Base-by-base conservation (phyloP, 35 echinoderm and acorn worm genomes). In the Antedon bifida region DNA sequence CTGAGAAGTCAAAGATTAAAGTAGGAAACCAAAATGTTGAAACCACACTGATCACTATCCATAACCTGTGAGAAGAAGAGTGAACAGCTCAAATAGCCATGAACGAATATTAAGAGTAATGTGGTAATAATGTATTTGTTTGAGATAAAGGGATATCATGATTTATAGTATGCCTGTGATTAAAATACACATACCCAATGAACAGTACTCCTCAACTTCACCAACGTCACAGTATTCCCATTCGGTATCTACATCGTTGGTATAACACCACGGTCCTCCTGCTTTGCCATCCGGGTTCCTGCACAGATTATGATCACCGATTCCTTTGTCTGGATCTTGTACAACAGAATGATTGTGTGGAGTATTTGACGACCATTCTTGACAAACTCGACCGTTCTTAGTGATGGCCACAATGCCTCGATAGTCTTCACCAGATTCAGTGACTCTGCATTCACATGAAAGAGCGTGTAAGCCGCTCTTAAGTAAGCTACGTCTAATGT, bases 181-280 rank as follows among this genome's bases (percentile, higher is more conserved):
- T n/a, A n/a, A n/a, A n/a, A n/a, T n/a, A n/a, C n/a, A n/a, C n/a
- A n/a, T n/a, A n/a, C n/a, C n/a, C n/a, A n/a, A n/a, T n/a, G n/a
- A n/a, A 79, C 77, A 79, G 5, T 16, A 79, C 33, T 31, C 33
- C 2, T 33, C 38, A 3, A 16, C 3, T 10, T 0, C 34, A 0
- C 29, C 35, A 31, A 83, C 7, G 64, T 55, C 42, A 38, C 82
- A 83, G 30, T 83, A 73, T 73, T 83, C 82, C 82, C 82, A 83
- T 31, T 8, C 2, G 12, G 82, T 56, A 4, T 34, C 33, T 1
- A 45, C 39, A 73, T 83, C 82, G 13, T 19, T 30, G 7, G 82
- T 83, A 34, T 83, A 83, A 74, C 82, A 83, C 82, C 82, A 83
- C 0, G 82, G 82, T 73, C 55, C 55, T 5, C 23, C 2, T 32